Percentiles rank a stretch among this genome's conserved stretches.
These are phyloP conservation scores for Enteromius viviparus DNA, from an alignment of 2,797 vertebrate genomes.

Conservation along the genomic window DNA sequence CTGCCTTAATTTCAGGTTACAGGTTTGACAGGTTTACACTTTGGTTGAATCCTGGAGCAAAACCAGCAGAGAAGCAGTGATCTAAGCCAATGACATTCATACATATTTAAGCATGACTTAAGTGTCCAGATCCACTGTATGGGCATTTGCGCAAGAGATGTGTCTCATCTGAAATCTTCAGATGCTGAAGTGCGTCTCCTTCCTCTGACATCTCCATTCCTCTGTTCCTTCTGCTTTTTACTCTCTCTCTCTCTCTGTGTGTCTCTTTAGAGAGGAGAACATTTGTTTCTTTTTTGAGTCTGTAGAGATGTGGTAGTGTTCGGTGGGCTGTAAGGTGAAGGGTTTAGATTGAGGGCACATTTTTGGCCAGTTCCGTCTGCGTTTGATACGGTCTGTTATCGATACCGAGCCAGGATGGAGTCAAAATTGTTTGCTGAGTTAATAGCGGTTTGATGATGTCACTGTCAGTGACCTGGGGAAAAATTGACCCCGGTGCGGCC, in stretches of 20 bases:
- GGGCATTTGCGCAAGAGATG: background rate
- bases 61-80: background rate
- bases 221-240: conserved; percentile 1
- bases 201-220: conserved; percentile 21
- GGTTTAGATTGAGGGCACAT: conserved; percentile 83
- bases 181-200: conserved; percentile 13
- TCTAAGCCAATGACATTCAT: conserved; percentile 25
- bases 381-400: conserved; percentile 62
- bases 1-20: background rate
- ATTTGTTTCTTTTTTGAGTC: conserved; percentile 27
- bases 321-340: conserved; percentile 70
- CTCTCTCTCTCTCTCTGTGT: conserved; percentile 19
- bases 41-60: background rate
- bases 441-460: conserved; percentile 84
- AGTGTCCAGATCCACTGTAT: background rate
- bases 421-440: conserved; percentile 78
- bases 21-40: background rate
- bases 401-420: conserved; percentile 64
- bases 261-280: conserved; percentile 20
- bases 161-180: conserved; percentile 31
- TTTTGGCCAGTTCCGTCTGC: conserved; percentile 40
- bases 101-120: conserved; percentile 34
- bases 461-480: conserved; percentile 84
- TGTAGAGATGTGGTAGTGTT: conserved; percentile 32
- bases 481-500: conserved; percentile 77